These are phyloP conservation scores for Tautogolabrus adspersus DNA, from an alignment of 2,113 vertebrate species.

Conservation along the genomic window DNA sequence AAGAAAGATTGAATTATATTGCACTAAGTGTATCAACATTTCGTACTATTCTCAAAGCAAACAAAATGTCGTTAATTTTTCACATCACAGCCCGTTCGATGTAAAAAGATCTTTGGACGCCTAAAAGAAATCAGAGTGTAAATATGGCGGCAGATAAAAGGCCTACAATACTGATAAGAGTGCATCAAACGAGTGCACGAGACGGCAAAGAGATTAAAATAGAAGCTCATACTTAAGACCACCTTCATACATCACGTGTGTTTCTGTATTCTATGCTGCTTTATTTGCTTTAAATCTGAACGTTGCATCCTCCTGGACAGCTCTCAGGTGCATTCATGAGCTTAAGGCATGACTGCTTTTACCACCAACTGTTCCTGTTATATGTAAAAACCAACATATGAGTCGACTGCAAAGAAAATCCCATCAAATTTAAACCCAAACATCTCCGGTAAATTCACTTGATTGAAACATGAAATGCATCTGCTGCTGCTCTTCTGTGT, in stretches of 20 bases:
- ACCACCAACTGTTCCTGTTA: not conserved
- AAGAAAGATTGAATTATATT: too few relatives aligned
- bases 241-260: not conserved
- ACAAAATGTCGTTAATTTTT: too few relatives aligned
- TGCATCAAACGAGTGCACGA: too few relatives aligned
- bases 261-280: not conserved
- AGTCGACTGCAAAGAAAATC: conserved; percentile 25
- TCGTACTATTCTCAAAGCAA: too few relatives aligned
- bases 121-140: too few relatives aligned
- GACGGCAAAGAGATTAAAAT: not conserved
- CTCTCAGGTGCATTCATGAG: not conserved
- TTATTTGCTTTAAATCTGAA: not conserved
- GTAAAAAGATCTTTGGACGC: too few relatives aligned
- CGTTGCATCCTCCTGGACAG: not conserved
- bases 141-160: too few relatives aligned
- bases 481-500: conserved; percentile 33
- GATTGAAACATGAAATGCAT: conserved; percentile 37
- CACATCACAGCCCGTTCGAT: too few relatives aligned
- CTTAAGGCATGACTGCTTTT: not conserved
- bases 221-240: not conserved
- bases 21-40: too few relatives aligned
- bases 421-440: conserved; percentile 25
- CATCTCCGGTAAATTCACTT: conserved; percentile 29
- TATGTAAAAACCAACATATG: not conserved
- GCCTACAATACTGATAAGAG: too few relatives aligned